Base-by-base conservation (phyloP, 2,797 vertebrate genomes). In the Poeciliopsis gracilis region DNA sequence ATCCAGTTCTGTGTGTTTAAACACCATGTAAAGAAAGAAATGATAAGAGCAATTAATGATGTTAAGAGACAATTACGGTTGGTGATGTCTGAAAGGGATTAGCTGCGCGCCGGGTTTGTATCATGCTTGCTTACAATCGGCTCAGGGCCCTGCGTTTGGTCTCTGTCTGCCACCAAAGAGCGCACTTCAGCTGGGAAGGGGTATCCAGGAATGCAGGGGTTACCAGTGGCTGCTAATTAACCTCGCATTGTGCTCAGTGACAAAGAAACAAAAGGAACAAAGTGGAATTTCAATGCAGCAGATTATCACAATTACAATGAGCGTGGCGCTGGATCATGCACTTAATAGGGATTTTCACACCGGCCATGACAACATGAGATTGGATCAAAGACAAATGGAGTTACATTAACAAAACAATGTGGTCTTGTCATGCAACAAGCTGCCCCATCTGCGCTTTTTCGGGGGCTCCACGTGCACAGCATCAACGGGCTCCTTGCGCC, bases 221-320 rank as follows among this genome's bases (percentile, higher is more conserved):
- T 94, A 96, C 91, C 93, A 92, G 93, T 95, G 93, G 95, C 95
- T 95, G 95, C 95, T 96, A 96, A 96, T 96, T 96, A 96, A 96
- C 95, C 95, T 90, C 89, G 69, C 94, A 96, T 96, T 96, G 95
- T 95, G 94, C 89, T 80, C 77, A 6, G 92, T 88, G 84, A 96
- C 96, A 96, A 96, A 96, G 94, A 96, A 90, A 96, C 96, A 96
- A 95, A 73, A 94, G 90, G 95, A 96, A 96, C 95, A 96, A 96
- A 96, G 95, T 96, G 89, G 92, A 94, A 96, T 95, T 94, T 95
- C 93, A 96, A 96, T 95, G 94, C 86, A 80, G 93, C 92, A 96
- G 95, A 96, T 96, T 96, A 96, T 95, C 93, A 95, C 93, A 90
- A 94, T 92, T 93, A 96, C 95, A 96, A 96, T 93, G 93, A 94